Evolutionary conservation across 1,140 invertebrate species (phyloP), one percentile per base, ranked within the genome.

Genomic region (Drosophila eugracilis): DNA sequence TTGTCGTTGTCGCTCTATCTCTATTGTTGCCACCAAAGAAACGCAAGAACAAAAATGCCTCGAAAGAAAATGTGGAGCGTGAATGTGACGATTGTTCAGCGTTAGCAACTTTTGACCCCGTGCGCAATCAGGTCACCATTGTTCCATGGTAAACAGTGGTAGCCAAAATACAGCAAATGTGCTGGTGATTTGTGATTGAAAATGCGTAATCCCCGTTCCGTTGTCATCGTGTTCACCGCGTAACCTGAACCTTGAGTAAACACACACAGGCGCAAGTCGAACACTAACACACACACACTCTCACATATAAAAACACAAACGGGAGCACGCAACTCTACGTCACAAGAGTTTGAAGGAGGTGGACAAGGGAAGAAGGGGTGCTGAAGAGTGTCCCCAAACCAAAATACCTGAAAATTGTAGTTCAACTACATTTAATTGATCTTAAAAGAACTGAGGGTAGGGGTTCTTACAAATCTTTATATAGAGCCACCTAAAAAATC

Each of bases 191-290:
- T 73, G 53, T 81, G 79, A 84, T 84, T 85, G 80, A 85, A 85
- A 85, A 85, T 84, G 79, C 81, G 83, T 84, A 83, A 81, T 78
- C 79, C 62, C 30, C 62, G 62, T 53, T 67, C 62, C 65, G 60
- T 69, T 69, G 62, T 65, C 60, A 62, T 48, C 62, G 65, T 47
- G 44, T 48, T 65, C 57, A 65, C 60, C 60, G 60, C 60, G 78
- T 85, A 86, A 78, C 83, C 74, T 88, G 83, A 86, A 86, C 81
- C 81, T 86, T 86, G 81, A 86, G 81, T 86, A 86, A 86, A 88
- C 78, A 78, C 58, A 55, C 63, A 67, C 63, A 67, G 45, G 15
- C 44, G 62, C 45, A 75, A 59, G 45, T 75, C 28, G 54, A 39
- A 66, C 41, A 63, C 42, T 47, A 28, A 63, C 48, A 55, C 36